Percentiles rank a stretch among this genome's conserved stretches.
Conservation (phyloP, 2,888 invertebrate genomes). For the Phengaris alcon region DNA sequence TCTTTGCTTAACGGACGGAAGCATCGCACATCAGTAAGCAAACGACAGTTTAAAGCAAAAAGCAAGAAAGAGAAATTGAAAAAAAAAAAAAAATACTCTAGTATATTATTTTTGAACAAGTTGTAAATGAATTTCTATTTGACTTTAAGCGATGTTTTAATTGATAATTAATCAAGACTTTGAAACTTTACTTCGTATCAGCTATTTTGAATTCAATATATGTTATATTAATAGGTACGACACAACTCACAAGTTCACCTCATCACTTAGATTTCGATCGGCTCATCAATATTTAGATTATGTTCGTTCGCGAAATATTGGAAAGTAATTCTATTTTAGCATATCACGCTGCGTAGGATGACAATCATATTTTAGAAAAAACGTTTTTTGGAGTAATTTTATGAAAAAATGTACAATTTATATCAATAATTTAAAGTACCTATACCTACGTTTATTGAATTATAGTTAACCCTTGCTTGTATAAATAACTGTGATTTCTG, state of each 20-base stretch:
- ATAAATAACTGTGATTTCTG: too few species aligned
- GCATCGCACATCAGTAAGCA: background rate
- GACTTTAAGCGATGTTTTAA: too few species aligned
- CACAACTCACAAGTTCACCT: background rate
- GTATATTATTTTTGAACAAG: too few species aligned
- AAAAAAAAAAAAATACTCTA: too few species aligned
- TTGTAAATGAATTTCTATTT: too few species aligned
- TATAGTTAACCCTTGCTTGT: too few species aligned
- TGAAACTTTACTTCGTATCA: too few species aligned
- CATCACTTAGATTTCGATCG: background rate
- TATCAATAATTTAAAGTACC: too few species aligned
- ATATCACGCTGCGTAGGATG: background rate
- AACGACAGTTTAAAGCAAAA: background rate
- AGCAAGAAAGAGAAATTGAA: background rate
- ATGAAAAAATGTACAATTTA: background rate
- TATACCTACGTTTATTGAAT: too few species aligned
- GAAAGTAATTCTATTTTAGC: conserved; percentile 14
- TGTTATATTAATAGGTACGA: too few species aligned
- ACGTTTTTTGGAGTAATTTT: background rate
- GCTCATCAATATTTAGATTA: conserved; percentile 9
- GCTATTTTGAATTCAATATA: too few species aligned
- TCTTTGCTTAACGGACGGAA: background rate
- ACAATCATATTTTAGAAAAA: background rate
- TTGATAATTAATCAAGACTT: too few species aligned
- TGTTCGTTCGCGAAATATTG: background rate